These are phyloP conservation scores for Physocephala rufipes DNA, from an alignment of 2,888 invertebrate genomes.

Conservation along the genomic window DNA sequence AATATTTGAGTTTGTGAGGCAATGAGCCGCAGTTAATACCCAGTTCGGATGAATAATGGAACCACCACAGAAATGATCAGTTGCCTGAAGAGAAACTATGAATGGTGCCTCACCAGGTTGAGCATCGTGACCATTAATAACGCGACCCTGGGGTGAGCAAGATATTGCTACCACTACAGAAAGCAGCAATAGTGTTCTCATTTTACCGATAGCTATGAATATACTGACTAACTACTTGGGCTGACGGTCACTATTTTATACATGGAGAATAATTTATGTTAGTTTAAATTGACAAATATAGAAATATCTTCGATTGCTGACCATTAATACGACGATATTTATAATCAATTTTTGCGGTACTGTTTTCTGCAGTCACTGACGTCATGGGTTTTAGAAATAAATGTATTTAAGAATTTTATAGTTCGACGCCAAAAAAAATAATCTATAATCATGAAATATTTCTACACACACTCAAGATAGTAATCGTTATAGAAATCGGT, in stretches of 20 bases:
- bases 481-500: no score
- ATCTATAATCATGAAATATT: no score
- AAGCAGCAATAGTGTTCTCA: conserved; percentile 51
- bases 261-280: not conserved
- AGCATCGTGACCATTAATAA: conserved; percentile 42
- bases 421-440: no score
- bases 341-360: not conserved
- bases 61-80: conserved; percentile 39
- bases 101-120: conserved; percentile 34
- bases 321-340: not conserved
- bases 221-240: not conserved
- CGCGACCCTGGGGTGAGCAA: conserved; percentile 47
- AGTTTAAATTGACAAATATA: not conserved
- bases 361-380: not conserved
- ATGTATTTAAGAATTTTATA: no score
- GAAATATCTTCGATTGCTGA: not conserved
- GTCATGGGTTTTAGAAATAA: no score
- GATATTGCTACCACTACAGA: conserved; percentile 46
- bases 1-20: conserved; percentile 36
- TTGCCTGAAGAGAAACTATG: conserved; percentile 34
- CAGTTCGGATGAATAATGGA: conserved; percentile 39
- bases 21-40: conserved; percentile 44
- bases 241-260: not conserved
- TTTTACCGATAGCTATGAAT: conserved; percentile 36
- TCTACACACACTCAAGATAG: no score